phyloP scores from a whole-genome alignment of 2,888 invertebrate species.

The Chydorus sphaericus region DNA sequence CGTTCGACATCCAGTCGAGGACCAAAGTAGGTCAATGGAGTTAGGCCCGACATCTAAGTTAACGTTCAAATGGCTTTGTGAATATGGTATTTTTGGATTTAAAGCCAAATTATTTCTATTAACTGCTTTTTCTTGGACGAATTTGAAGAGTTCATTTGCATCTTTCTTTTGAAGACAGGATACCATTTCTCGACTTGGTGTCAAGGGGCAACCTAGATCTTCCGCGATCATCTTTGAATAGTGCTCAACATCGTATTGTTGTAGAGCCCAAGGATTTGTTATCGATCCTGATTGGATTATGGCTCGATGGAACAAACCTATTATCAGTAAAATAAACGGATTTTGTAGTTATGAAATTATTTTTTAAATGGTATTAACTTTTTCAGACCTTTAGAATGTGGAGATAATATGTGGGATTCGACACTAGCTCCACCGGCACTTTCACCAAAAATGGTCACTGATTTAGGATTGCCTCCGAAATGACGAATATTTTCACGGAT shows the following conservation, averaged over 20 bases:
- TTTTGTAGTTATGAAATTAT: not conserved
- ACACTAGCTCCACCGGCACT: constrained; percentile 17
- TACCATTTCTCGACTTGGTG: not conserved
- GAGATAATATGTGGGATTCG: constrained; percentile 13
- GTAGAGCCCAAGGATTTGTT: constrained; percentile 19
- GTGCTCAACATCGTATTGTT: constrained; percentile 23
- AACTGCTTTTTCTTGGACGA: too few relatives aligned
- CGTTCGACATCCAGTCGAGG: not conserved
- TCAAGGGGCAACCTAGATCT: constrained; percentile 15
- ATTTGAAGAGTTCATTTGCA: too few relatives aligned
- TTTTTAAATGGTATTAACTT: too few relatives aligned
- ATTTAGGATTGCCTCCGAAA: constrained; percentile 16
- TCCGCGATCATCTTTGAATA: constrained; percentile 29
- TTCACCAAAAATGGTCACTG: constrained; percentile 17
- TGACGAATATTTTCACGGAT: constrained; percentile 13
- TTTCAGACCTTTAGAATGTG: constrained; percentile 7
- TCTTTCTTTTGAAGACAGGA: too few relatives aligned
- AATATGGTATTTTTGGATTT: not conserved
- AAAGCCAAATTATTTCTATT: too few relatives aligned
- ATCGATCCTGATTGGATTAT: constrained; percentile 20
- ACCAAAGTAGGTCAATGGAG: not conserved
- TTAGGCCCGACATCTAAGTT: not conserved
- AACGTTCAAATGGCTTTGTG: too few relatives aligned
- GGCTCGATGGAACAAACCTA: constrained; percentile 18
- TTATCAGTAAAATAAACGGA: not conserved